phyloP scores from a whole-genome alignment of 2,888 invertebrate genomes.

The Plebejus melissa region DNA sequence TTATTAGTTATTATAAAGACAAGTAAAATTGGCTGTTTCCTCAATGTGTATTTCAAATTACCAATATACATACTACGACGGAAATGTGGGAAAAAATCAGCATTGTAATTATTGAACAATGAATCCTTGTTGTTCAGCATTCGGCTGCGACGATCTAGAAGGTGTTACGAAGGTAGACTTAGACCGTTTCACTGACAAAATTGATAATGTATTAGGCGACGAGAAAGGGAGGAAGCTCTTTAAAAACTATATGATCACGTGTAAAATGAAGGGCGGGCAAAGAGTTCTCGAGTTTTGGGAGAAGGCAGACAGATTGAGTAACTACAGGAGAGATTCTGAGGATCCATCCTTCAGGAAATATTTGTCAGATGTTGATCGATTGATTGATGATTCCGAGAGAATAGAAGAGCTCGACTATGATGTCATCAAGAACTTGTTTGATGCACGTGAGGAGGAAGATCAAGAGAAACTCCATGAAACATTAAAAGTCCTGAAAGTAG shows the following conservation, averaged over 20 bases:
- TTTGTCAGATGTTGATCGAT: constrained; percentile 53
- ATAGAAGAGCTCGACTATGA: constrained; percentile 69
- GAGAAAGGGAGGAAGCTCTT: constrained; percentile 68
- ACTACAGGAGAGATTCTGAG: constrained; percentile 54
- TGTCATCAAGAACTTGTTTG: constrained; percentile 60
- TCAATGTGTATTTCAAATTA: background rate
- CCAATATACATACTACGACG: background rate
- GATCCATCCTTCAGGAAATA: constrained; percentile 53
- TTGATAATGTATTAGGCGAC: constrained; percentile 72
- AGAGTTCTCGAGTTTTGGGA: constrained; percentile 66
- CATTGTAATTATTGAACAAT: constrained; percentile 42
- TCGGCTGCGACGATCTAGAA: constrained; percentile 67
- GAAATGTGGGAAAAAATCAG: background rate
- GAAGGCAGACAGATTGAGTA: constrained; percentile 57
- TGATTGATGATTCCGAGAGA: constrained; percentile 63
- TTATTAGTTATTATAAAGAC: background rate
- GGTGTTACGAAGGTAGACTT: constrained; percentile 69
- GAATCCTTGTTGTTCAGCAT: constrained; percentile 72
- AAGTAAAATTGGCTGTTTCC: background rate
- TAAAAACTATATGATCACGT: constrained; percentile 67
- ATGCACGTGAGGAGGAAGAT: constrained; percentile 56
- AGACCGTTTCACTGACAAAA: constrained; percentile 72
- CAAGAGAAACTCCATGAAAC: constrained; percentile 56
- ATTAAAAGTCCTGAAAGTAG: constrained; percentile 58
- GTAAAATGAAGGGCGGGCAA: constrained; percentile 62